Conservation (phyloP, 2,797 vertebrate species). For the Nannoperca australis region DNA sequence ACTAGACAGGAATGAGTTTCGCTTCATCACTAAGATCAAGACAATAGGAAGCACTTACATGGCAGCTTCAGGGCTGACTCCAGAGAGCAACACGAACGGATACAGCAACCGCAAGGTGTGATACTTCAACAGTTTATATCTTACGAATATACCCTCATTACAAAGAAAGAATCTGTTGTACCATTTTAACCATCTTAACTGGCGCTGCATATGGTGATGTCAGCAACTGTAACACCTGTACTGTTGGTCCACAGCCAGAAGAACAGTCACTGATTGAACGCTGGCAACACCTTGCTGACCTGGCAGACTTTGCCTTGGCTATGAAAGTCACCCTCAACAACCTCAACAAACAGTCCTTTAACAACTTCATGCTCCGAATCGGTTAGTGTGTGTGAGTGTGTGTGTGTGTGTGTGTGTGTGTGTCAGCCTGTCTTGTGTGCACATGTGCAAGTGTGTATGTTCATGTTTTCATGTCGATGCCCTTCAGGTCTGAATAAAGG, state of each 20-base stretch:
- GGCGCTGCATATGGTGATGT: not conserved
- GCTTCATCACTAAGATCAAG: slow-evolving; percentile 97
- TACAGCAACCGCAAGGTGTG: slow-evolving; percentile 87
- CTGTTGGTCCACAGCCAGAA: slow-evolving; percentile 82
- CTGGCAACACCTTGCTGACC: slow-evolving; percentile 94
- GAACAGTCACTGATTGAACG: slow-evolving; percentile 88
- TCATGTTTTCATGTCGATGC: slow-evolving; percentile 23
- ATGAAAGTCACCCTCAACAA: slow-evolving; percentile 96
- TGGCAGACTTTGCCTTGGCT: slow-evolving; percentile 94
- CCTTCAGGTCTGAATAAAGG: slow-evolving; percentile 94
- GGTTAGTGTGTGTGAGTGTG: slow-evolving; percentile 81
- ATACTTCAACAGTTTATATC: not conserved
- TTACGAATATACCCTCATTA: not conserved
- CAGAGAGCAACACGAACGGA: slow-evolving; percentile 88
- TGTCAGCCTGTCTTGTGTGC: slow-evolving; percentile 12
- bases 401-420: slow-evolving; percentile 60
- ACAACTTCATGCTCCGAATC: slow-evolving; percentile 98
- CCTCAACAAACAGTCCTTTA: slow-evolving; percentile 98
- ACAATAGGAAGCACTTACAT: slow-evolving; percentile 99
- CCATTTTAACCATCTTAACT: not conserved
- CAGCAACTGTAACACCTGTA: not conserved
- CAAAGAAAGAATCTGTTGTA: not conserved
- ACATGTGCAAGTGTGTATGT: not conserved
- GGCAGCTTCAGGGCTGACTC: slow-evolving; percentile 95
- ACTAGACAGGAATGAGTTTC: slow-evolving; percentile 92